A percentile compares a stretch with the other conserved stretches of the same genome.
Evolutionary conservation across 2,113 vertebrate species (phyloP).

Genomic region (Grammomys surdaster): DNA sequence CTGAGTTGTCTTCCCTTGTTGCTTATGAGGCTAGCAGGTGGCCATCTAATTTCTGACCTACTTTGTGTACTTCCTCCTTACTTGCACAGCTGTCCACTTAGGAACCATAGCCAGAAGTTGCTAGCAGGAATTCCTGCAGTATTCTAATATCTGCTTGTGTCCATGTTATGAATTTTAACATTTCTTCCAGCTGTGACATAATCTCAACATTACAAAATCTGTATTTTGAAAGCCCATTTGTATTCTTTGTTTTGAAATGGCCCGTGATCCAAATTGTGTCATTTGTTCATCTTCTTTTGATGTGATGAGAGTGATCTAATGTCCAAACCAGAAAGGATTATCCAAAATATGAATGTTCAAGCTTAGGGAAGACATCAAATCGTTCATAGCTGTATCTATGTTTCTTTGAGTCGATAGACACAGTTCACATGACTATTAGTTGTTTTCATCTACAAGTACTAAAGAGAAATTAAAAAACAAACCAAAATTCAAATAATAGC

Average conservation of each 20-base stretch:
- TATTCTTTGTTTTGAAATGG: not conserved
- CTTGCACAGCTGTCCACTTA: not conserved
- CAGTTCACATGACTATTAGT: not conserved
- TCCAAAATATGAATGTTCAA: not conserved
- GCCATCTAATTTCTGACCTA: not conserved
- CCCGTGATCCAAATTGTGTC: not conserved
- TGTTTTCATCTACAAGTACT: not conserved
- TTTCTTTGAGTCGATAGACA: not conserved
- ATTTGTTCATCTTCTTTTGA: not conserved
- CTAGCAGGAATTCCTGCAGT: not conserved
- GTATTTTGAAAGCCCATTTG: conserved; percentile 4
- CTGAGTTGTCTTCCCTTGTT: conserved; percentile 1
- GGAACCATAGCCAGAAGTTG: not conserved
- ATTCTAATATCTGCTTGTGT: not conserved
- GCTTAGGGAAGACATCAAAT: not conserved
- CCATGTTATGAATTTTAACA: not conserved
- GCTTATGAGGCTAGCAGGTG: not conserved
- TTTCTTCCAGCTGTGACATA: not conserved
- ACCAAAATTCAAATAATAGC: not conserved
- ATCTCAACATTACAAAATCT: not conserved
- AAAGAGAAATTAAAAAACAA: not conserved
- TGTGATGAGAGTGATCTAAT: not conserved
- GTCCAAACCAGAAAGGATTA: not conserved
- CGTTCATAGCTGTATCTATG: not conserved
- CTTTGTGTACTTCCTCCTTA: not conserved